phyloP scores from a whole-genome alignment of 1,140 invertebrate species.

The Drosophila sulfurigaster region DNA sequence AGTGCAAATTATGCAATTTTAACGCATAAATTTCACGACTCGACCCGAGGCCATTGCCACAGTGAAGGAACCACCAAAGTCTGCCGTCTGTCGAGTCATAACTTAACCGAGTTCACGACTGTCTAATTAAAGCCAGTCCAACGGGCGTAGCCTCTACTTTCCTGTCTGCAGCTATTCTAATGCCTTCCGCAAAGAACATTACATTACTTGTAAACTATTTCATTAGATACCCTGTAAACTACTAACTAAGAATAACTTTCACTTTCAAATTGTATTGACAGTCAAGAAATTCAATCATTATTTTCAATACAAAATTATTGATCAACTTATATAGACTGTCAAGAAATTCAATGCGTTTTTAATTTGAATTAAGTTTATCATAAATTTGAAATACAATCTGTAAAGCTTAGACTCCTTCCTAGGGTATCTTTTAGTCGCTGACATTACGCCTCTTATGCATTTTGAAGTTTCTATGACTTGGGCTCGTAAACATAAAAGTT shows the following conservation, averaged over 20 bases:
- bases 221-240: slow-evolving; percentile 19
- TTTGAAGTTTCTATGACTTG: slow-evolving; percentile 15
- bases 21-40: slow-evolving; percentile 79
- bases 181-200: slow-evolving; percentile 29
- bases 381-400: too few relatives aligned
- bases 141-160: slow-evolving; percentile 56
- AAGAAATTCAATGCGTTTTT: too few relatives aligned
- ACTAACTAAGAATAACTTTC: not conserved
- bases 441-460: not conserved
- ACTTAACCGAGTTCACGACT: slow-evolving; percentile 63
- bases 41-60: slow-evolving; percentile 46
- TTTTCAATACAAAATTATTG: too few relatives aligned
- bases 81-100: slow-evolving; percentile 33
- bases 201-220: slow-evolving; percentile 32
- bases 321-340: too few relatives aligned
- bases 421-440: not conserved
- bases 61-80: slow-evolving; percentile 16
- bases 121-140: slow-evolving; percentile 78
- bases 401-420: not conserved
- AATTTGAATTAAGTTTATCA: too few relatives aligned
- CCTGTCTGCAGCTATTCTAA: slow-evolving; percentile 39
- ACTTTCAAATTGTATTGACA: not conserved
- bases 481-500: slow-evolving; percentile 79
- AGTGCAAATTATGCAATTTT: slow-evolving; percentile 76
- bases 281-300: too few relatives aligned